phyloP scores from a whole-genome alignment of 2,113 vertebrate genomes.

The Megaptera novaeangliae region DNA sequence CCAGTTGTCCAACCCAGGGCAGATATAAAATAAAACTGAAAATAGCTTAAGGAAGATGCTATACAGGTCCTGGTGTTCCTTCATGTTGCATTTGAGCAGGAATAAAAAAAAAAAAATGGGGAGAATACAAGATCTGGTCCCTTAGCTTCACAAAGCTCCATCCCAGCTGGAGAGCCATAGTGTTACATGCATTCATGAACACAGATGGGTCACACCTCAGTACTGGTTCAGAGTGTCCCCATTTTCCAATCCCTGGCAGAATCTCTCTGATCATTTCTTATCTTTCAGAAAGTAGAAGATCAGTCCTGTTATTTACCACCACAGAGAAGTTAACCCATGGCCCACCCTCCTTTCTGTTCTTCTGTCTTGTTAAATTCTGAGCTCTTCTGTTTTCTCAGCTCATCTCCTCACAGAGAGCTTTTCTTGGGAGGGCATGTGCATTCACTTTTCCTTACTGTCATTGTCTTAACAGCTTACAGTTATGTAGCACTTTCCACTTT shows the following conservation, averaged over 20 bases:
- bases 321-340: not conserved
- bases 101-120: not conserved
- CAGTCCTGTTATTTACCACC: not conserved
- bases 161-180: not conserved
- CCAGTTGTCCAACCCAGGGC: not conserved
- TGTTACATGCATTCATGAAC: not conserved
- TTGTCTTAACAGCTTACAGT: not conserved
- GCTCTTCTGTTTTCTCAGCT: not conserved
- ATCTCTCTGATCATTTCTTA: not conserved
- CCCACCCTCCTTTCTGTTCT: not conserved
- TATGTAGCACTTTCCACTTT: not conserved
- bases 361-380: not conserved
- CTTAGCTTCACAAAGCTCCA: not conserved
- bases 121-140: not conserved
- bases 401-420: not conserved
- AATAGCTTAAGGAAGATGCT: conserved; percentile 25
- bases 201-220: not conserved
- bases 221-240: not conserved
- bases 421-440: not conserved
- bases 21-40: conserved; percentile 26
- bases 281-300: not conserved
- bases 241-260: not conserved
- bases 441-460: not conserved
- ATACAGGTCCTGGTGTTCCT: not conserved
- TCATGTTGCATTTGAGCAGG: not conserved